Percentiles rank a stretch among this genome's conserved stretches.
Conservation (phyloP, 2,113 vertebrate genomes). For the Pterocles burchelli region DNA sequence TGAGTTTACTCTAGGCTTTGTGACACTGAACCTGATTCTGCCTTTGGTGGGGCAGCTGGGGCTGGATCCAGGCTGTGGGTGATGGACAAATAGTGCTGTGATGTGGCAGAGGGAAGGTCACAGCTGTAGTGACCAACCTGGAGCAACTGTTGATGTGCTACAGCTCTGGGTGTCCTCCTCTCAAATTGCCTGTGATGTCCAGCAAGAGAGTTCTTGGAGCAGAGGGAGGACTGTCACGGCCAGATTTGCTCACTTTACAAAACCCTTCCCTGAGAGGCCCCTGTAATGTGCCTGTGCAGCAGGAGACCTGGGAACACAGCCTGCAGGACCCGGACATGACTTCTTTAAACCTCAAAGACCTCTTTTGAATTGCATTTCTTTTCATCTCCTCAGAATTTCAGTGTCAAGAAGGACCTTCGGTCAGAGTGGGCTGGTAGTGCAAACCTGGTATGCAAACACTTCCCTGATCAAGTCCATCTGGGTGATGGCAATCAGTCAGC, state of each 20-base stretch:
- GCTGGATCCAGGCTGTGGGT: not conserved
- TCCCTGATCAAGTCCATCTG: constrained; percentile 99
- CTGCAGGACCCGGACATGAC: not conserved
- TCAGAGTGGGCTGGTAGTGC: constrained; percentile 91
- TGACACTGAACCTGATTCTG: not conserved
- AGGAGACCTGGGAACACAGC: not conserved
- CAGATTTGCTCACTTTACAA: not conserved
- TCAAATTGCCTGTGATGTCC: not conserved
- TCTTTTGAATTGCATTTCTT: not conserved
- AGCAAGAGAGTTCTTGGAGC: not conserved
- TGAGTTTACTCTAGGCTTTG: not conserved
- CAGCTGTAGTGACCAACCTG: not conserved
- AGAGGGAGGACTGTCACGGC: not conserved
- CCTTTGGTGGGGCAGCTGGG: rapidly evolving
- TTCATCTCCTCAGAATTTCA: constrained; percentile 80
- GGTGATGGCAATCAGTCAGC: constrained; percentile 99
- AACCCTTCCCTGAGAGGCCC: not conserved
- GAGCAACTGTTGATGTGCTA: not conserved
- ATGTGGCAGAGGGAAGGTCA: not conserved
- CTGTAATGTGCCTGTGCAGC: not conserved
- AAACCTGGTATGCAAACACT: constrained; percentile 97
- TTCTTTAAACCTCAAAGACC: not conserved
- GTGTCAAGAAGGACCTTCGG: constrained; percentile 92
- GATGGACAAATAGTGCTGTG: not conserved
- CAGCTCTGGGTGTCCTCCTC: not conserved